Evolutionary conservation across 2,797 vertebrate genomes (phyloP), one percentile per base, ranked within the genome.

Genomic region (Chromobotia macracanthus): DNA sequence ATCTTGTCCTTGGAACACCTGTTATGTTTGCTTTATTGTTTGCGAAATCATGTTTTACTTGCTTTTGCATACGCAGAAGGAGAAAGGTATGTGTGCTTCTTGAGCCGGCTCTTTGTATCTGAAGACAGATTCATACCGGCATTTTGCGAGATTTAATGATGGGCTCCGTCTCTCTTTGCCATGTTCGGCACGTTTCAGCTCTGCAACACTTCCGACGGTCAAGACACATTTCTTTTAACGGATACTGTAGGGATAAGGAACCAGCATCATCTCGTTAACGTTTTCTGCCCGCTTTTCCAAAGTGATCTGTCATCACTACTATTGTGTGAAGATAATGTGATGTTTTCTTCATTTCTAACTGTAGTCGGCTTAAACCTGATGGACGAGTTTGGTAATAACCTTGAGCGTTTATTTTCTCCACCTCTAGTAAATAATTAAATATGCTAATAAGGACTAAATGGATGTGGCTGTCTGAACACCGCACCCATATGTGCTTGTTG

Each of bases 1-100:
- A 72, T 83, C 84, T 79, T 9, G 25, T 60, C 16, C 60, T 10
- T 28, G 23, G 55, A 68, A 85, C 63, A 84, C 83, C 69, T 84
- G 77, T 58, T 76, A 35, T 13, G 25, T 74, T 56, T 19, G 12
- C 1, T n/a, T 3, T 50, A 56, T 50, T 46, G 13, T 44, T 66
- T 44, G 10, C 8, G 41, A 28, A 31, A 31, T 31, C 5, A 31
- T 5, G n/a, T 18, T 55, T 19, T 18, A 2, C 2, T 58, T 51
- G 50, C 31, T 35, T 72, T 38, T 23, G 13, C 16, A 9, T 69
- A 15, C 11, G 0, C 23, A n/a, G n/a, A 51, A 31, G 11, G 55
- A 23, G 25, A 35, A 35, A 0, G 0, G 3, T 31, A 13, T 60
- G 0, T 4, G 5, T 15, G 9, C 21, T 44, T 44, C 38, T 38